A percentile compares a stretch with the other conserved stretches of the same genome.
Conservation (phyloP, 1,140 invertebrate genomes). For the Magallana ariakensis region DNA sequence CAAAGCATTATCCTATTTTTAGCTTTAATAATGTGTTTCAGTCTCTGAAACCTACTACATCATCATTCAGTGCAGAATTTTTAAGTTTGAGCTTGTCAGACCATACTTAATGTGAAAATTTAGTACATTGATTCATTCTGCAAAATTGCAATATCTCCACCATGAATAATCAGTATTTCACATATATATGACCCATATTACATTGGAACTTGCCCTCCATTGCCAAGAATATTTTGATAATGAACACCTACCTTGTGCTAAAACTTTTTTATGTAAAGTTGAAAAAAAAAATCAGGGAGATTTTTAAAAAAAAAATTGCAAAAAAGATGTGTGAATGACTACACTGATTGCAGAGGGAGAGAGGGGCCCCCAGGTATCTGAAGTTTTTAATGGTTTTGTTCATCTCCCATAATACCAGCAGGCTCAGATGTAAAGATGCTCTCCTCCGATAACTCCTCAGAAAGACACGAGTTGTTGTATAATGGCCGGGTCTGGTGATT, state of each 20-base stretch:
- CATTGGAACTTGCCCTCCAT: neutral
- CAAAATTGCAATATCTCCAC: no score
- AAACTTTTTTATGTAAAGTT: neutral
- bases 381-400: constrained; percentile 24
- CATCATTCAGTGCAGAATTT: no score
- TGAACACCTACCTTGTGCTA: neutral
- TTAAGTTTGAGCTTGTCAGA: no score
- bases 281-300: neutral
- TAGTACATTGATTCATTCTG: no score
- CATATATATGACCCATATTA: neutral
- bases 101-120: no score
- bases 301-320: neutral
- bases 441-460: constrained; percentile 2
- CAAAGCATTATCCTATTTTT: no score
- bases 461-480: constrained; percentile 5
- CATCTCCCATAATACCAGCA: constrained; percentile 12
- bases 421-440: constrained; percentile 27
- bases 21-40: no score
- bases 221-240: neutral
- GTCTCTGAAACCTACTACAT: no score
- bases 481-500: neutral
- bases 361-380: neutral
- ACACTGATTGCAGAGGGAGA: neutral
- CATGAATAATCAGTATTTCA: neutral
- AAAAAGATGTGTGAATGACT: constrained; percentile 24